These are phyloP conservation scores for Drosophila atroscutellata DNA, from an alignment of 2,888 invertebrate species.

Conservation along the genomic window DNA sequence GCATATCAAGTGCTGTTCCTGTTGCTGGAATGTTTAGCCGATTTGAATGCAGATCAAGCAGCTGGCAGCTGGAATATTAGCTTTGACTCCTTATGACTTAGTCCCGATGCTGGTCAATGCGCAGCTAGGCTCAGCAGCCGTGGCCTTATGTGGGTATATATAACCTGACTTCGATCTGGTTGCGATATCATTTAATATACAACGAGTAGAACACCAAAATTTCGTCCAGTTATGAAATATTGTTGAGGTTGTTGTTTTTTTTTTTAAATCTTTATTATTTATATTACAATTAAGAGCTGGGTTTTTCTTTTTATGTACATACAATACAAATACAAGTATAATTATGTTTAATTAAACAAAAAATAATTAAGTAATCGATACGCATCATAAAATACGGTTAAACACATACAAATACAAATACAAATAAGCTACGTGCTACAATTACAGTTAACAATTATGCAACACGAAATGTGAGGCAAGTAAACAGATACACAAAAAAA, in stretches of 20 bases:
- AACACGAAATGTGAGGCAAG: slow-evolving; percentile 48
- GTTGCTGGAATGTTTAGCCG: neutral
- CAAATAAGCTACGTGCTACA: slow-evolving; percentile 57
- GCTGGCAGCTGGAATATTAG: neutral
- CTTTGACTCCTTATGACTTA: no score
- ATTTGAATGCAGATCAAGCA: neutral
- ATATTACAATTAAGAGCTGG: slow-evolving; percentile 69
- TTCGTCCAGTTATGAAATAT: neutral
- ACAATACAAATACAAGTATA: slow-evolving; percentile 57
- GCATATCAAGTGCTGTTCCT: neutral
- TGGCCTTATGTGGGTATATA: neutral
- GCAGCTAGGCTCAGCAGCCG: neutral
- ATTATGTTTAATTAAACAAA: slow-evolving; percentile 68
- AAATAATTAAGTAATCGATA: slow-evolving; percentile 49
- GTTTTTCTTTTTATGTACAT: slow-evolving; percentile 64
- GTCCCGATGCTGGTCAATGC: no score
- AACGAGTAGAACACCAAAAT: neutral
- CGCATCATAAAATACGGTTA: slow-evolving; percentile 32
- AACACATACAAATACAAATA: slow-evolving; percentile 41
- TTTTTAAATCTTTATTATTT: slow-evolving; percentile 43
- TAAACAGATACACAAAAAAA: slow-evolving; percentile 50
- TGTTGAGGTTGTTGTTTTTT: neutral
- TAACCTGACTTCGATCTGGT: neutral
- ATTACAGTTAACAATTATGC: slow-evolving; percentile 57
- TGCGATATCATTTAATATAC: neutral